Base-by-base conservation (phyloP, 1,140 invertebrate genomes). In the Drosophila miranda region DNA sequence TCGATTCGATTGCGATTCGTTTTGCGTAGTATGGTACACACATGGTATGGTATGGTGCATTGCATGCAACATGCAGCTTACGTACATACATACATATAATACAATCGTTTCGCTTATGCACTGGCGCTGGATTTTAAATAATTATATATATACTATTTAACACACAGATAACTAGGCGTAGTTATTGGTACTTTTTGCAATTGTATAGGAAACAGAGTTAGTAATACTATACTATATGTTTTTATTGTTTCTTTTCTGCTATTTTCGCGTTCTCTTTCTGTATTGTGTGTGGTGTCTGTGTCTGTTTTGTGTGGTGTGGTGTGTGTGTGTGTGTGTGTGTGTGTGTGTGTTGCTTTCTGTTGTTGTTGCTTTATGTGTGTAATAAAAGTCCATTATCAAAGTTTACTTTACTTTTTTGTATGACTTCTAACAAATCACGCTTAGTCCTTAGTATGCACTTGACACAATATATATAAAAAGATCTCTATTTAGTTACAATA, bases 351-450 rank as follows among this genome's bases (percentile, higher is more conserved):
- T n/a, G n/a, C n/a, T n/a, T n/a, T n/a, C n/a, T 26, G 28, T 48
- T 60, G 48, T 67, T 34, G 48, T 64, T 56, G 60, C 2, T 68
- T 61, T 48, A 53, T 61, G 66, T 82, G 80, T 72, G 70, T 88
- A 82, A 68, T 78, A 87, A 86, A 86, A 86, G 62, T 84, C 77
- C 78, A 75, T 75, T 84, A 84, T 84, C 81, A 86, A 84, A 86
- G 72, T 76, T 82, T 67, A 81, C 57, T 60, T 84, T 77, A 61
- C 53, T 60, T 6, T 28, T 28, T 30, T 51, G 34, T 76, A 78
- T 78, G 79, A 83, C 79, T 83, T 83, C 80, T 83, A 83, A 83
- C 79, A 83, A 83, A 83, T 83, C 79, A 83, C 79, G 64, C 58
- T 75, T 83, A 61, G 64, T 83, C 62, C 63, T 71, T 58, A 53